Base-by-base conservation (phyloP, 2,797 vertebrate species). In the Labeo calbasu region DNA sequence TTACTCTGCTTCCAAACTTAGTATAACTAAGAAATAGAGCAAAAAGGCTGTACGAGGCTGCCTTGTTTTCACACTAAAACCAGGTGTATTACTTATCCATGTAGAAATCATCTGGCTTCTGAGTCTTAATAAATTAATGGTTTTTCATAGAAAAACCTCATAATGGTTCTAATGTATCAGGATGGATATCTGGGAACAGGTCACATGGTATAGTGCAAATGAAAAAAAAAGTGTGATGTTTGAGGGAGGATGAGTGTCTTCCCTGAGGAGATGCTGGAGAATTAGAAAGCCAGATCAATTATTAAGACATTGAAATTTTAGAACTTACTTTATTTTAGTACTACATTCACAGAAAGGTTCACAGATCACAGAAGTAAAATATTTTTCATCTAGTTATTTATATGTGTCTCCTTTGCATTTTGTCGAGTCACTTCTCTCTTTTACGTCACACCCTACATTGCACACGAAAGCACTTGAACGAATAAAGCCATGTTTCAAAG, bases 21-120 rank as follows among this genome's bases (percentile, higher is more conserved):
- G 50, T 43, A 51, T 61, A 48, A 50, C 25, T 61, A 43, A 69
- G 72, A 83, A 83, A 83, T 65, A 28, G 63, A 57, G 48, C 46
- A 43, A 77, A 76, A 65, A 66, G 7, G 9, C n/a, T 77, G 11
- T 43, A n/a, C 1, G 19, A 23, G 51, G 7, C 53, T 55, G 61
- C 23, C 23, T 48, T 51, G 48, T 83, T 61, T 76, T 12, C 46
- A 53, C 28, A 23, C 57, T 66, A 43, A 76, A 57, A 66, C 25
- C 28, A 50, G 11, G 9, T 51, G 28, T 50, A 50, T 75, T 65
- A 73, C 21, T 36, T 32, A 53, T 51, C 40, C 13, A 23, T 8
- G 17, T 19, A 63, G 2, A 75, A 53, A 14, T 76, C 46, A 63
- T 3, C 21, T 23, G 32, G n/a, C 32, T 53, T 8, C 25, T 2